These are phyloP conservation scores for Gymnobelideus leadbeateri DNA, from an alignment of 2,113 vertebrate species.

Conservation along the genomic window DNA sequence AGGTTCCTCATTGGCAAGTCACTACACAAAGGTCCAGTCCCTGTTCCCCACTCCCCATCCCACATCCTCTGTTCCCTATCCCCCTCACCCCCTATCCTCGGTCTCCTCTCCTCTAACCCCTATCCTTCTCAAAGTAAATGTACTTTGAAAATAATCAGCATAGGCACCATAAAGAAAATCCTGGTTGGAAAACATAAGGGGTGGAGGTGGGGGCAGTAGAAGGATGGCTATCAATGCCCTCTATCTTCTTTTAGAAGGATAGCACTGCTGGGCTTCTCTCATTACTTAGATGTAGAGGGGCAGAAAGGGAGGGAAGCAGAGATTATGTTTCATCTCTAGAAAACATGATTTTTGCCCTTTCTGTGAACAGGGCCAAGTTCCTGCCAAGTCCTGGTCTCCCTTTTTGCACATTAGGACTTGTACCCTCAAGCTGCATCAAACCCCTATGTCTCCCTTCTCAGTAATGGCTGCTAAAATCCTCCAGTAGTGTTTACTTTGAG, in stretches of 20 bases:
- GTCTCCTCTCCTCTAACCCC: background rate
- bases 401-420: background rate
- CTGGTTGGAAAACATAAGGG: background rate
- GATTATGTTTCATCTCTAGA: background rate
- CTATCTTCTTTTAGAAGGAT: background rate
- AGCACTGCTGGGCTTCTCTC: background rate
- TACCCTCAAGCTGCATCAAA: background rate
- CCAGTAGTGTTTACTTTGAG: background rate
- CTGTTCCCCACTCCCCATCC: background rate
- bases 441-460: background rate
- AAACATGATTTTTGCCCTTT: background rate
- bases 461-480: background rate
- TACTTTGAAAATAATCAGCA: background rate
- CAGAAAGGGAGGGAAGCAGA: background rate
- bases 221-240: background rate
- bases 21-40: background rate
- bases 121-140: background rate
- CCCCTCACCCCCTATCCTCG: background rate
- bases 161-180: background rate
- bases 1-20: background rate
- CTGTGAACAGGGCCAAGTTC: background rate
- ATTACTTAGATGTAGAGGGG: background rate
- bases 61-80: background rate
- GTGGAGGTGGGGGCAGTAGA: background rate
- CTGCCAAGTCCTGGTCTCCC: background rate